Base-by-base conservation (phyloP, 2,113 vertebrate genomes). In the Blennius ocellaris region DNA sequence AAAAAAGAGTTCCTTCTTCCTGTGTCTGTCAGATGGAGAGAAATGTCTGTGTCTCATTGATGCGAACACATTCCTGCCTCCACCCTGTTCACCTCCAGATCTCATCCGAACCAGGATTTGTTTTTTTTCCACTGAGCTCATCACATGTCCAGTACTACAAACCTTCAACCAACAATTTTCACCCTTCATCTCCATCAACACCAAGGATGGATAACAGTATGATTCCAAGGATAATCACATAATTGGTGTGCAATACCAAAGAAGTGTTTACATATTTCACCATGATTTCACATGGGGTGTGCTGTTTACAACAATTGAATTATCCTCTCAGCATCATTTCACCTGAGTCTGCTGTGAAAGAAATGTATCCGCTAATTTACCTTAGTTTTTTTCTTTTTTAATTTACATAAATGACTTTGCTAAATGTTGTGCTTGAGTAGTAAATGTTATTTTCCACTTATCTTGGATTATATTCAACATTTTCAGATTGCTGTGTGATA, bases 401-500 rank as follows among this genome's bases (percentile, higher is more conserved):
- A 40, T 15, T 37, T 37, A 36, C 36, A 12, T 37, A 49, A 59
- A 43, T 15, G 9, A 21, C 44, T 44, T 21, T 62, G 8, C 15
- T 15, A 36, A 54, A 21, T 30, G 21, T 30, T 30, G 21, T 30
- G 7, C 40, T 59, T 15, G 36, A 47, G 11, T 10, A 16, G 2
- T n/a, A n/a, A 48, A 7, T 43, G 64, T 53, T 47, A 36, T 57
- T 1, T 40, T 8, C 73, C 73, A 73, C 53, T 68, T 0, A 1
- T 45, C n/a, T 65, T 45, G 55, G 53, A 71, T 83, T 64, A 1
- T 1, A 71, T 58, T 73, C 54, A 11, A 16, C 21, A 12, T 47
- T 57, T 45, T 7, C 14, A 3, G 7, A 43, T 9, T 41, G n/a
- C 2, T 36, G n/a, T 12, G 14, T 30, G 36, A 30, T 30, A 62